These are phyloP conservation scores for Nerophis lumbriciformis DNA, from an alignment of 2,113 vertebrate species.

Conservation along the genomic window DNA sequence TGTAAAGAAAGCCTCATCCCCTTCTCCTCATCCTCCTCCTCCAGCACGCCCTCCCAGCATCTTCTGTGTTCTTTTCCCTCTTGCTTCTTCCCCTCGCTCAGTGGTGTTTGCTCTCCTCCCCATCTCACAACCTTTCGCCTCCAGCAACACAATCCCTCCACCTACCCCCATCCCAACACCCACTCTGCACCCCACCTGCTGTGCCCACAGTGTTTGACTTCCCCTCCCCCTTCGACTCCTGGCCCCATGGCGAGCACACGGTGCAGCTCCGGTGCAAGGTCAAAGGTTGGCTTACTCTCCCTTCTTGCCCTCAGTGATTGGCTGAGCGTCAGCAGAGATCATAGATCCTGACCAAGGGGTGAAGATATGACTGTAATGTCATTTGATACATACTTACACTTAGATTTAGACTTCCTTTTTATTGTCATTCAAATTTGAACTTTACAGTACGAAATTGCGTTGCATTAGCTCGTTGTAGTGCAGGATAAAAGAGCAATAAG, in stretches of 20 bases:
- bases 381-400: not conserved
- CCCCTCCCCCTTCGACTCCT: constrained; percentile 18
- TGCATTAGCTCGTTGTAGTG: no score
- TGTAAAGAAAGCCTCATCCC: not conserved
- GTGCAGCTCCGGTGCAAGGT: constrained; percentile 54
- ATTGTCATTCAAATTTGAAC: no score
- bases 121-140: constrained; percentile 11
- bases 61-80: constrained; percentile 21
- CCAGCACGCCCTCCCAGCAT: not conserved
- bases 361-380: constrained; percentile 23
- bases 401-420: no score
- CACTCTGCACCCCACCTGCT: not conserved
- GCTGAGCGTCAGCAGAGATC: constrained; percentile 31
- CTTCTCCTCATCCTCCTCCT: constrained; percentile 1
- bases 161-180: no score
- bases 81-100: constrained; percentile 32
- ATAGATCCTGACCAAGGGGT: constrained; percentile 35
- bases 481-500: no score
- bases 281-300: constrained; percentile 46
- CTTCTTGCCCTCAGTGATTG: constrained; percentile 30
- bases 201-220: constrained; percentile 12
- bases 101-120: constrained; percentile 20
- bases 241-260: constrained; percentile 45
- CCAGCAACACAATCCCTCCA: constrained; percentile 11
- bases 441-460: no score